These are phyloP conservation scores for Epistrophe eligans DNA, from an alignment of 2,888 invertebrate species.

Conservation along the genomic window DNA sequence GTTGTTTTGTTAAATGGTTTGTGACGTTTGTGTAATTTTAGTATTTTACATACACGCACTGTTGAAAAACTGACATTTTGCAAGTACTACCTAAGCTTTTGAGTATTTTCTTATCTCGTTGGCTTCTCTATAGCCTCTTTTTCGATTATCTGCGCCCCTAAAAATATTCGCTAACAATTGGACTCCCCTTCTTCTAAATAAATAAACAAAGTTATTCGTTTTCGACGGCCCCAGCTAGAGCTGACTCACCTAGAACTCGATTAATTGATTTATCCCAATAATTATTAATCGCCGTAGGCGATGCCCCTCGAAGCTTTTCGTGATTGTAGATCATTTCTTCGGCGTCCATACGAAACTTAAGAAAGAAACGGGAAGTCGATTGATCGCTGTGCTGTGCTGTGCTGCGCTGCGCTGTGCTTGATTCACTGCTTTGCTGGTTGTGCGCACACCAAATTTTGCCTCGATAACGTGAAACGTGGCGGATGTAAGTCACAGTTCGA, in stretches of 20 bases:
- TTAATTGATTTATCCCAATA: constrained; percentile 12
- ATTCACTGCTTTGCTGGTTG: constrained; percentile 5
- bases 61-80: not conserved
- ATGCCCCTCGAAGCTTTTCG: constrained; percentile 17
- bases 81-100: not conserved
- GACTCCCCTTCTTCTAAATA: not conserved
- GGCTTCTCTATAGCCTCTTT: not conserved
- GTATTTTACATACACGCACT: constrained; percentile 21
- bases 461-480: constrained; percentile 42
- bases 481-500: constrained; percentile 35
- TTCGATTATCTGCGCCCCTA: not conserved
- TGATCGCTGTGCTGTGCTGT: constrained; percentile 20
- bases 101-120: constrained; percentile 8
- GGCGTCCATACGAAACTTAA: constrained; percentile 16
- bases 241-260: not conserved
- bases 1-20: constrained; percentile 16
- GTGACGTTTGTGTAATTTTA: constrained; percentile 18
- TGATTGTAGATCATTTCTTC: constrained; percentile 16
- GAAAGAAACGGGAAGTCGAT: constrained; percentile 34
- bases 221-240: not conserved
- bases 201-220: constrained; percentile 11
- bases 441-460: constrained; percentile 31
- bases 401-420: constrained; percentile 19
- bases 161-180: not conserved
- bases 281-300: not conserved